Conservation (phyloP, 1,140 invertebrate species). For the Aphelinus atriplicis region DNA sequence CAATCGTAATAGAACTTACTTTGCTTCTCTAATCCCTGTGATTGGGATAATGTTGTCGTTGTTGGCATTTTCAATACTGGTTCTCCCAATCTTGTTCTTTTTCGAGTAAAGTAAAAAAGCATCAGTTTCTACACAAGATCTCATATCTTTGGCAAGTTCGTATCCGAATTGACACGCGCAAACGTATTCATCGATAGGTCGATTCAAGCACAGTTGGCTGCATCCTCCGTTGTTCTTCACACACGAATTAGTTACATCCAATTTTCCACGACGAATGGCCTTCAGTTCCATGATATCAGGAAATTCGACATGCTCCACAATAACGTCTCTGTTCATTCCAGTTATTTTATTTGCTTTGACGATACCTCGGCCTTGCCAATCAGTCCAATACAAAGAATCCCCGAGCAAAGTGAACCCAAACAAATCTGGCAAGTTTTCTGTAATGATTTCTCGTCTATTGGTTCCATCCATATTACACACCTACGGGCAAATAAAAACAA, state of each 20-base stretch:
- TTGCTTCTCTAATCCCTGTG: conserved; percentile 82
- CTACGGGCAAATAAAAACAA: too few relatives aligned
- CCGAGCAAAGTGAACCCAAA: conserved; percentile 90
- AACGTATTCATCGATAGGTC: conserved; percentile 74
- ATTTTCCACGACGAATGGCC: conserved; percentile 71
- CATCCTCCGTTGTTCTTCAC: conserved; percentile 81
- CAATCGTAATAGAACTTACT: conserved; percentile 61
- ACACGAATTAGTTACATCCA: conserved; percentile 75
- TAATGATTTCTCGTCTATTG: conserved; percentile 80
- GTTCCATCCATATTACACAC: conserved; percentile 83
- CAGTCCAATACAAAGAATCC: conserved; percentile 95
- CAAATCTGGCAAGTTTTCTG: conserved; percentile 86
- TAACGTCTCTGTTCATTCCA: conserved; percentile 77
- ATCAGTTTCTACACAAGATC: conserved; percentile 84
- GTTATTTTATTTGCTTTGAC: conserved; percentile 91
- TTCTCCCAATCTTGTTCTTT: conserved; percentile 82
- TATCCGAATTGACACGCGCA: conserved; percentile 86
- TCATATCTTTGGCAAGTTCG: conserved; percentile 80
- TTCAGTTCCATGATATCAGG: conserved; percentile 90
- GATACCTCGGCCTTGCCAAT: conserved; percentile 90
- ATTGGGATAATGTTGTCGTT: conserved; percentile 82
- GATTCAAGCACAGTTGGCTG: conserved; percentile 85
- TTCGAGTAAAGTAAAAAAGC: conserved; percentile 89
- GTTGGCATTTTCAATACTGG: conserved; percentile 82
- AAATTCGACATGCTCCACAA: conserved; percentile 80